Evolutionary conservation across 2,797 vertebrate genomes (phyloP).

Genomic region (Micrastur ruficollis): DNA sequence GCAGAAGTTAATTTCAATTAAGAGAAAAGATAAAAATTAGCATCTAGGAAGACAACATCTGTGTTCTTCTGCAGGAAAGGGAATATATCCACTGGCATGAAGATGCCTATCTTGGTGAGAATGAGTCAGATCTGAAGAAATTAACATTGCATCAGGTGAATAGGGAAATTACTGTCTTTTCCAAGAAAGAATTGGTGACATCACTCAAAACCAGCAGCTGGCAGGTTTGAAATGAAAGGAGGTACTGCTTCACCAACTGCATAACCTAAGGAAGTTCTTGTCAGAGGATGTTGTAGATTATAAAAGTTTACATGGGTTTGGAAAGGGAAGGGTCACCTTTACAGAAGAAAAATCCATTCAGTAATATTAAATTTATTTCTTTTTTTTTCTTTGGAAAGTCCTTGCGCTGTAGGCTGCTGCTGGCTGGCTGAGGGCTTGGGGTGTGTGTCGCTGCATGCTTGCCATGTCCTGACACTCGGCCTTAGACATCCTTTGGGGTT

Average conservation of each 20-base stretch:
- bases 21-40: slow-evolving; percentile 42
- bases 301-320: not conserved
- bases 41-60: slow-evolving; percentile 11
- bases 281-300: not conserved
- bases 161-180: not conserved
- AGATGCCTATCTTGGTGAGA: not conserved
- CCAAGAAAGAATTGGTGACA: not conserved
- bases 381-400: not conserved
- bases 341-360: not conserved
- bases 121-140: not conserved
- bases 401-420: not conserved
- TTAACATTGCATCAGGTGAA: not conserved
- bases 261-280: not conserved
- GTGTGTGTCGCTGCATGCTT: not conserved
- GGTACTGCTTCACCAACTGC: not conserved
- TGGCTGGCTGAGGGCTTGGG: not conserved
- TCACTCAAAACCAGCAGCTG: not conserved
- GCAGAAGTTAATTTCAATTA: slow-evolving; percentile 43
- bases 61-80: not conserved
- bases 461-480: not conserved
- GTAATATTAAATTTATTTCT: no score
- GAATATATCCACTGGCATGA: not conserved
- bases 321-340: not conserved
- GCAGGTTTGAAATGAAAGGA: not conserved
- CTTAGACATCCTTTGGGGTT: not conserved